Base-by-base conservation (phyloP, 2,113 vertebrate species). In the Actinemys pallida region DNA sequence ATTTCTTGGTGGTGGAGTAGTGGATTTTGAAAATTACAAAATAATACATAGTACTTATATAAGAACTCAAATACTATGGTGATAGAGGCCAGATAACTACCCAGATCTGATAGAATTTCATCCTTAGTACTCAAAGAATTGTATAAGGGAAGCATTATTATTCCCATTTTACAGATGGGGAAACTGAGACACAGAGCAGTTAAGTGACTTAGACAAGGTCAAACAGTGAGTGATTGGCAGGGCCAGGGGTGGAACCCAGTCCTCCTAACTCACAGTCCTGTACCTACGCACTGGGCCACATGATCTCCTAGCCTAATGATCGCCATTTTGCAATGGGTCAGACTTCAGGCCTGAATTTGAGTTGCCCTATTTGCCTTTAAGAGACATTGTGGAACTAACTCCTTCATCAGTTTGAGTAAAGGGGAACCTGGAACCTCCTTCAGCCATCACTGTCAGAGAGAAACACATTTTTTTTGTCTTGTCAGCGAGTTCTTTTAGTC, bases 401-500 rank as follows among this genome's bases (percentile, higher is more conserved):
- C 54, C 72, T 90, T 84, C 92, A 35, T 52, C 88, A 82, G 50
- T 72, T 91, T 91, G 93, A 95, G 89, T 81, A 98, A 98, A 98
- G 65, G 97, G 98, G 98, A 98, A 98, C 96, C 97, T 92, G 94
- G 88, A 88, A 94, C 93, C 93, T 65, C n/a, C 80, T 81, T 81
- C 78, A 94, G 93, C 56, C 87, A 65, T 85, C 20, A 13, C 53
- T 80, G 95, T 95, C 49, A 89, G 94, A 96, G 92, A 97, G 96
- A 95, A 96, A 96, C 83, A 96, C 85, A 76, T 93, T 92, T 96
- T 80, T 96, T 97, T 94, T 98, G 94, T 95, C 59, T 11, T 2
- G 35, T 98, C 98, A 98, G 98, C 98, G 14, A 84, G 98, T 98
- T 96, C 92, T 95, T 95, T 97, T 96, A 97, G 84, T 95, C 92